Conservation (phyloP, 2,113 vertebrate species). For the Mesoclemmys tuberculata region DNA sequence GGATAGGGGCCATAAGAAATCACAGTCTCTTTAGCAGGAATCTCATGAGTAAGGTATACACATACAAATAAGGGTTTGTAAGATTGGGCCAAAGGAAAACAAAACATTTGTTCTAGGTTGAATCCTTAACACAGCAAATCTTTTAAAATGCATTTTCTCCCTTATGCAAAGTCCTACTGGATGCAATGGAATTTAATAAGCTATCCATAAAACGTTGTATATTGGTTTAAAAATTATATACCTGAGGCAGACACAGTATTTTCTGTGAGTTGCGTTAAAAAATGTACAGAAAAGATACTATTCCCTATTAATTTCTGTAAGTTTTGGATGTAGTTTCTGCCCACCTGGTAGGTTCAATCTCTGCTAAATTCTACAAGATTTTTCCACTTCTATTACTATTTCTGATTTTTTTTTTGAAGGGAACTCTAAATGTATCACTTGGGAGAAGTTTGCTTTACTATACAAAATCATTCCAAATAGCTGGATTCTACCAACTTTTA, state of each 20-base stretch:
- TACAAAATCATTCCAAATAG: not conserved
- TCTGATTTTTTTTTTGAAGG: not conserved
- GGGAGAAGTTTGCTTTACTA: not conserved
- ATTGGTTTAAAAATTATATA: not conserved
- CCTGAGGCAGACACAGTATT: not conserved
- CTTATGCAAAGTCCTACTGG: not conserved
- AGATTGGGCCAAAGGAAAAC: not conserved
- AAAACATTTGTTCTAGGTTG: rapidly evolving
- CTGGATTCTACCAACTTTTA: slow-evolving; percentile 6
- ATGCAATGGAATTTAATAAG: not conserved
- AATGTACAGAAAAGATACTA: slow-evolving; percentile 12
- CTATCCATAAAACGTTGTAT: not conserved
- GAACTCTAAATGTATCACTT: not conserved
- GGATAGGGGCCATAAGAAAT: not conserved
- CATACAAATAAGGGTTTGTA: not conserved
- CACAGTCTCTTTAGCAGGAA: rapidly evolving
- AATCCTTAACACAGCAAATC: not conserved
- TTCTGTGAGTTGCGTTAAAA: not conserved
- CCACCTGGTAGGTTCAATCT: not conserved
- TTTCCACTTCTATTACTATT: not conserved
- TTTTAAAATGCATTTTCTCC: not conserved
- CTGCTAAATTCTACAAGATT: not conserved
- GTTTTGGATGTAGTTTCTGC: slow-evolving; percentile 17
- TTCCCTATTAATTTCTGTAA: not conserved
- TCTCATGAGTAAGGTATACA: not conserved